These are phyloP conservation scores for Campopleginae sp. DNA, from an alignment of 2,888 invertebrate genomes.

Conservation along the genomic window DNA sequence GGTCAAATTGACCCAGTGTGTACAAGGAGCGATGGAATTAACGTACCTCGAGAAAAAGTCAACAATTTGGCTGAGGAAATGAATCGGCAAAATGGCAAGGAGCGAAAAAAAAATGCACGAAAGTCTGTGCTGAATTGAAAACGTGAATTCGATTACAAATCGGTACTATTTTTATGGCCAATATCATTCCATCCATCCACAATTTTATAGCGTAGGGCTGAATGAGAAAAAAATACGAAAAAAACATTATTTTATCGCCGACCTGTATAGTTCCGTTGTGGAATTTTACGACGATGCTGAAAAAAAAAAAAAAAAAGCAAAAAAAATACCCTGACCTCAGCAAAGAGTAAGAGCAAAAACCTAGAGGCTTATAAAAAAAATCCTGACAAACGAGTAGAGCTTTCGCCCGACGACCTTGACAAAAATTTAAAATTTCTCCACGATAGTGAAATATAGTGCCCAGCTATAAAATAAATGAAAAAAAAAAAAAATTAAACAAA, in stretches of 20 bases:
- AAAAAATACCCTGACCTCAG: slow-evolving; percentile 47
- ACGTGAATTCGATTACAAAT: slow-evolving; percentile 22
- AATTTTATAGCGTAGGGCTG: slow-evolving; percentile 40
- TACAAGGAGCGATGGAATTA: neutral
- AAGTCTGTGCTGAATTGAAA: neutral
- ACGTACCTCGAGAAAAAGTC: neutral
- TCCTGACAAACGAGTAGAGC: slow-evolving; percentile 54
- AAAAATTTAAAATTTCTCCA: slow-evolving; percentile 15
- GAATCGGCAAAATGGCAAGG: neutral
- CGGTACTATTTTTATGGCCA: slow-evolving; percentile 30
- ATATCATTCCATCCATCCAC: slow-evolving; percentile 48
- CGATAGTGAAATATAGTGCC: slow-evolving; percentile 46
- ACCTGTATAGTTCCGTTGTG: slow-evolving; percentile 43
- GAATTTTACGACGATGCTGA: slow-evolving; percentile 55
- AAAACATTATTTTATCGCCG: slow-evolving; percentile 42
- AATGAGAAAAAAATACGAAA: slow-evolving; percentile 49
- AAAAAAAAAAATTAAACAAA: slow-evolving; percentile 3
- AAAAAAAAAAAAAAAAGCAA: slow-evolving; percentile 38
- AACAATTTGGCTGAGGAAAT: neutral
- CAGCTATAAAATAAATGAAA: slow-evolving; percentile 26
- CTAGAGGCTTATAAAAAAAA: slow-evolving; percentile 47
- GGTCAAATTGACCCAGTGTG: neutral
- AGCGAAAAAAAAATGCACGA: neutral
- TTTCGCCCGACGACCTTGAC: slow-evolving; percentile 56
- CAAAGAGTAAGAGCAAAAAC: slow-evolving; percentile 44